Evolutionary conservation across 2,888 invertebrate species (phyloP), one percentile per base, ranked within the genome.

Genomic region (Liodrosophila aerea): DNA sequence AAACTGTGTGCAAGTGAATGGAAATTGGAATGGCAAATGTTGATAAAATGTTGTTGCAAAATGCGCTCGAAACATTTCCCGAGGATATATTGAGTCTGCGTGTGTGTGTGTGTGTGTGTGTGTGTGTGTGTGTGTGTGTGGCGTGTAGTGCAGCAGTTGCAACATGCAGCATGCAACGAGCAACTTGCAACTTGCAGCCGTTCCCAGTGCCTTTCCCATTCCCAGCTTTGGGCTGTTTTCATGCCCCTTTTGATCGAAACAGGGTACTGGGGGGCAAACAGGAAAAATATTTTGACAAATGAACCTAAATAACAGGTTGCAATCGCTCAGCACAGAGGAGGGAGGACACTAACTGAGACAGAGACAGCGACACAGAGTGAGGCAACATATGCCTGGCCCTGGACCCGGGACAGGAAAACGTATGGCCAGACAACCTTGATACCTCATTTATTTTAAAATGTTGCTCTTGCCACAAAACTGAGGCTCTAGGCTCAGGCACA

Each of bases 301-400:
- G 90, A 90, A 88, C 78, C 87, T 82, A 90, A 90, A 90, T 90
- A 90, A 90, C 90, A 90, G 90, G 90, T 89, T 90, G 88, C 86
- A 88, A 76, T 85, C 84, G 82, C 83, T 82, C 70, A 64, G 27
- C 11, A 13, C 30, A 41, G 60, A 70, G 71, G 50, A 53, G 27
- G 15, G 53, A 46, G 43, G 33, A 40, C 22, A 5, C 22, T 22
- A 22, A 9, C 13, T 15, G 33, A 33, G 29, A 15, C 11, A 13
- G 13, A 9, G 36, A 18, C 30, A 31, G 51, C 27, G 22, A 27
- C 15, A 30, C 31, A 27, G 71, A 40, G 49, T 41, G 43, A 29
- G 16, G 46, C 51, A 46, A 40, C 74, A 70, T 62, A 58, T 73
- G 74, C 70, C 56, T 70, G 73, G 74, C 73, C 69, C 49, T 57